Evolutionary conservation across 2,888 invertebrate genomes (phyloP).

Genomic region (Schrankia costaestrigalis): DNA sequence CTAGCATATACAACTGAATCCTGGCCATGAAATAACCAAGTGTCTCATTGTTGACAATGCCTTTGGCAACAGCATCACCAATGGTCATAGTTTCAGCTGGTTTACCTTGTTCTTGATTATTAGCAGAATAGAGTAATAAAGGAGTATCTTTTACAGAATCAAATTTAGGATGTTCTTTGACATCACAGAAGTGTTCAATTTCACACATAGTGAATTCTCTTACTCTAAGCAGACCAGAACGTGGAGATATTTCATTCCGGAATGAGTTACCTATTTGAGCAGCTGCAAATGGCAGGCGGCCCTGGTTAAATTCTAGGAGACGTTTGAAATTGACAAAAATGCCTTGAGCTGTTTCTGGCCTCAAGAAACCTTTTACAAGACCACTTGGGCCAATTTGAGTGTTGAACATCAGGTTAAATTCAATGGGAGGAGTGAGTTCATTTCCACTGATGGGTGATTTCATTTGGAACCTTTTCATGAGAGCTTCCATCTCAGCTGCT

Average conservation of each 20-base stretch:
- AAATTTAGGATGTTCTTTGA: constrained; percentile 96
- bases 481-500: constrained; percentile 91
- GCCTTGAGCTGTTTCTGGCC: constrained; percentile 99
- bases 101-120: constrained; percentile 98
- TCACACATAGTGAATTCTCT: constrained; percentile 99
- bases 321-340: constrained; percentile 99
- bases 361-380: constrained; percentile 94
- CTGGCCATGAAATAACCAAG: constrained; percentile 98
- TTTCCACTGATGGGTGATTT: constrained; percentile 98
- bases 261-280: constrained; percentile 99
- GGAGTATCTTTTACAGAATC: constrained; percentile 85
- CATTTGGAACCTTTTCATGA: constrained; percentile 94
- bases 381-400: constrained; percentile 99
- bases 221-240: constrained; percentile 96
- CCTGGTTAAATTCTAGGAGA: constrained; percentile 97
- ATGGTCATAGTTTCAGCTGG: constrained; percentile 88
- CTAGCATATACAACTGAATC: constrained; percentile 93
- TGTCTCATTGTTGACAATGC: constrained; percentile 97
- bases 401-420: constrained; percentile 99
- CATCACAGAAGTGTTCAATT: constrained; percentile 99
- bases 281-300: constrained; percentile 97
- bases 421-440: constrained; percentile 96
- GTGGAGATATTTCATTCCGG: constrained; percentile 99
- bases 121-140: constrained; percentile 94
- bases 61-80: constrained; percentile 92